Conservation (phyloP, 53 echinoderm and acorn worm species). For the Holothuria leucospilota region DNA sequence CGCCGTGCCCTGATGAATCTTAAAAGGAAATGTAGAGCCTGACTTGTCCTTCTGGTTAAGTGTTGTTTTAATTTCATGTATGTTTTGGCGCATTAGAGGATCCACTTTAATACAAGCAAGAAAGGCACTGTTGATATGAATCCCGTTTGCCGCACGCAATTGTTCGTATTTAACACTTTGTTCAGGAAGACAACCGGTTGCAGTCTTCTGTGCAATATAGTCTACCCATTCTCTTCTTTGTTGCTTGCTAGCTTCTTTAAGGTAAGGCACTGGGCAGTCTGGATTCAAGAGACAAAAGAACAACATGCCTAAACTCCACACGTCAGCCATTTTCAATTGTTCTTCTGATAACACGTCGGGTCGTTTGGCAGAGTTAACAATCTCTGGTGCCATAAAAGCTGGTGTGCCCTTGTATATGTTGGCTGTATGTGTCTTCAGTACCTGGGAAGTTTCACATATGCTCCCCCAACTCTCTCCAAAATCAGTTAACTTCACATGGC, state of each 20-base stretch:
- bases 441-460: neutral
- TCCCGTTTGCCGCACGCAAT: neutral
- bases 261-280: constrained; percentile 10
- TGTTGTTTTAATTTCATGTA: neutral
- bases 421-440: neutral
- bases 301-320: neutral
- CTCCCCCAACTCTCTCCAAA: constrained; percentile 26
- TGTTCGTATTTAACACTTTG: neutral
- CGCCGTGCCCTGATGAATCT: neutral
- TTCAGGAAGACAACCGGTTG: neutral
- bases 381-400: constrained; percentile 30
- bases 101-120: constrained; percentile 1
- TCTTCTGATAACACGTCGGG: neutral
- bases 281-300: constrained; percentile 7
- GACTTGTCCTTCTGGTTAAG: neutral
- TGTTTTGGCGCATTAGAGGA: neutral
- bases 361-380: neutral
- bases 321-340: neutral
- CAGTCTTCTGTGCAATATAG: neutral
- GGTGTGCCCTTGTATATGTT: constrained; percentile 18
- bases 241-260: neutral
- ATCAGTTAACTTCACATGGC: neutral
- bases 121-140: neutral
- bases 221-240: constrained; percentile 13
- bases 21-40: neutral